Conservation (phyloP, 2,797 vertebrate genomes). For the Acropternis orthonyx region DNA sequence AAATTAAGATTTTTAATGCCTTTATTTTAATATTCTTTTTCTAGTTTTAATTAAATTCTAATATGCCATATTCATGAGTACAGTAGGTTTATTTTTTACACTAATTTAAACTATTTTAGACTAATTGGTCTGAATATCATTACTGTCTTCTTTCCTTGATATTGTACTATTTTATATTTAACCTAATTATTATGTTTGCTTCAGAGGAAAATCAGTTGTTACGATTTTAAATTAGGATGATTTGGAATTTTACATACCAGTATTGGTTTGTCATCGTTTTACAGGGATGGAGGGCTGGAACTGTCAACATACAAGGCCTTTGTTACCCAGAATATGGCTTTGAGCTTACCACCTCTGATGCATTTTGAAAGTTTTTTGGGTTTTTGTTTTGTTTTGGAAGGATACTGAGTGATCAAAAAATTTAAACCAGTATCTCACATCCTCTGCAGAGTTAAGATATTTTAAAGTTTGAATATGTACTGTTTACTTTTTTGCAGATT, state of each 20-base stretch:
- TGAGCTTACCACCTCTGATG: neutral
- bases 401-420: neutral
- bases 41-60: neutral
- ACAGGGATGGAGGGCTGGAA: neutral
- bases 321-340: neutral
- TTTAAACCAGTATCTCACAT: neutral
- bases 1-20: neutral
- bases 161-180: neutral
- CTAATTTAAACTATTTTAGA: neutral
- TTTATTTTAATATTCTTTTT: neutral
- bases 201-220: neutral
- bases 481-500: slow-evolving; percentile 51
- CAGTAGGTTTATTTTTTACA: neutral
- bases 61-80: neutral
- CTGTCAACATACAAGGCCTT: neutral
- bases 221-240: neutral
- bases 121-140: neutral
- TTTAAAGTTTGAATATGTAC: neutral
- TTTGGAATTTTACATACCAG: neutral
- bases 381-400: neutral
- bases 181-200: neutral
- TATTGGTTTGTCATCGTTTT: neutral
- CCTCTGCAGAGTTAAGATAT: neutral
- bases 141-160: neutral
- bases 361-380: accelerated